Conservation (phyloP, 1,140 invertebrate genomes). For the Oscheius sp. region DNA sequence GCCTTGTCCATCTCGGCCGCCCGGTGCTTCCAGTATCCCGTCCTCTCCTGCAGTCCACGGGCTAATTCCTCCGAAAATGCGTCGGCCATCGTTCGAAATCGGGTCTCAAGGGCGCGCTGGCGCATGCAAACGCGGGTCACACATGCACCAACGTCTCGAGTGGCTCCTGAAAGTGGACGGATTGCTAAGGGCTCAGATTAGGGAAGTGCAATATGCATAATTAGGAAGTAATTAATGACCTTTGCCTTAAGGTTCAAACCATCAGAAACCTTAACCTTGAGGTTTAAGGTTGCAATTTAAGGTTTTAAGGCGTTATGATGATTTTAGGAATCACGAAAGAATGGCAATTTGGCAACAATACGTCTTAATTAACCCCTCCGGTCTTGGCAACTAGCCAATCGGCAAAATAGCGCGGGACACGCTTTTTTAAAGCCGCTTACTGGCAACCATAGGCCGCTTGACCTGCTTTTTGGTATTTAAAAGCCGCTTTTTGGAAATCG, state of each 20-base stretch:
- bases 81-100: conserved; percentile 27
- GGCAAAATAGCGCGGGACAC: too few relatives aligned
- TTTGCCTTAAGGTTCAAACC: too few relatives aligned
- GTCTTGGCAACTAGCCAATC: too few relatives aligned
- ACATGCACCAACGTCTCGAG: conserved; percentile 29
- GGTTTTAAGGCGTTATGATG: not conserved
- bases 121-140: conserved; percentile 31
- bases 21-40: conserved; percentile 26
- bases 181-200: too few relatives aligned
- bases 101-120: conserved; percentile 20
- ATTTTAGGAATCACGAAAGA: not conserved
- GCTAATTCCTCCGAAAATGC: conserved; percentile 28
- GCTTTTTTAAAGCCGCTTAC: too few relatives aligned
- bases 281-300: not conserved
- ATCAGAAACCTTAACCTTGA: not conserved
- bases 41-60: conserved; percentile 8
- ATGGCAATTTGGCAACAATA: too few relatives aligned
- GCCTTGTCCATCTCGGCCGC: conserved; percentile 28
- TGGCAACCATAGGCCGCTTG: too few relatives aligned
- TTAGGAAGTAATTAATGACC: too few relatives aligned
- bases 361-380: too few relatives aligned
- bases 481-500: too few relatives aligned
- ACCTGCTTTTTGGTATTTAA: too few relatives aligned
- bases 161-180: conserved; percentile 34
- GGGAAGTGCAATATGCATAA: too few relatives aligned